Evolutionary conservation across 2,888 invertebrate genomes (phyloP).

Genomic region (Deilephila porcellus): DNA sequence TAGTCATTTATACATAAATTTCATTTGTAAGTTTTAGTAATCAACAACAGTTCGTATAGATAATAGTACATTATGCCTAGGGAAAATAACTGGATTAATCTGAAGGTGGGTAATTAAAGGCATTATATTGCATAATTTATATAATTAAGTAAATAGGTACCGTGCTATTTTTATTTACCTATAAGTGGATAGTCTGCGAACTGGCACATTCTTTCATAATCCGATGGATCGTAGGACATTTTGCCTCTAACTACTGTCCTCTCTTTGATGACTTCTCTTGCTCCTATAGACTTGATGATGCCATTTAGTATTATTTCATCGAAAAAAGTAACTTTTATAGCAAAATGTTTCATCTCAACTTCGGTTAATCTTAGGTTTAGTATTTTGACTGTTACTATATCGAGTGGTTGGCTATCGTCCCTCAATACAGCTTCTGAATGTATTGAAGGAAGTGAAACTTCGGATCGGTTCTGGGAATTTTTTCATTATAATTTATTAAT

Average conservation of each 20-base stretch:
- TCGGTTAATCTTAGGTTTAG: slow-evolving; percentile 56
- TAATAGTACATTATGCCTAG: too few relatives aligned
- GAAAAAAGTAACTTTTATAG: slow-evolving; percentile 61
- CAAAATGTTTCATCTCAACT: slow-evolving; percentile 50
- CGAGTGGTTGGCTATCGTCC: slow-evolving; percentile 52
- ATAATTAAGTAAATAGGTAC: neutral
- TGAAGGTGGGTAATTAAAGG: too few relatives aligned
- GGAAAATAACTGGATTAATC: too few relatives aligned
- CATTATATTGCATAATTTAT: too few relatives aligned
- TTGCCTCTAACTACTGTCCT: slow-evolving; percentile 51
- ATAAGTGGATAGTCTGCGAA: slow-evolving; percentile 71
- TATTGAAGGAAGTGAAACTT: slow-evolving; percentile 44
- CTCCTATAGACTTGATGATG: slow-evolving; percentile 53
- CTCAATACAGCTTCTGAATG: slow-evolving; percentile 44
- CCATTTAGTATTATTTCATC: slow-evolving; percentile 61
- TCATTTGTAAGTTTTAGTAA: too few relatives aligned
- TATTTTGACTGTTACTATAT: slow-evolving; percentile 57
- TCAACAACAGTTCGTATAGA: too few relatives aligned
- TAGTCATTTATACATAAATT: too few relatives aligned
- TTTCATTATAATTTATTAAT: too few relatives aligned
- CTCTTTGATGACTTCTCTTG: slow-evolving; percentile 43
- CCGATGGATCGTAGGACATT: slow-evolving; percentile 70
- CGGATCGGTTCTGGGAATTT: slow-evolving; percentile 46
- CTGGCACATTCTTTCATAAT: slow-evolving; percentile 72
- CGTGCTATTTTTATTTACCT: slow-evolving; percentile 50